Conservation (phyloP, 2,888 invertebrate genomes). For the Caenorhabditis virilis region DNA sequence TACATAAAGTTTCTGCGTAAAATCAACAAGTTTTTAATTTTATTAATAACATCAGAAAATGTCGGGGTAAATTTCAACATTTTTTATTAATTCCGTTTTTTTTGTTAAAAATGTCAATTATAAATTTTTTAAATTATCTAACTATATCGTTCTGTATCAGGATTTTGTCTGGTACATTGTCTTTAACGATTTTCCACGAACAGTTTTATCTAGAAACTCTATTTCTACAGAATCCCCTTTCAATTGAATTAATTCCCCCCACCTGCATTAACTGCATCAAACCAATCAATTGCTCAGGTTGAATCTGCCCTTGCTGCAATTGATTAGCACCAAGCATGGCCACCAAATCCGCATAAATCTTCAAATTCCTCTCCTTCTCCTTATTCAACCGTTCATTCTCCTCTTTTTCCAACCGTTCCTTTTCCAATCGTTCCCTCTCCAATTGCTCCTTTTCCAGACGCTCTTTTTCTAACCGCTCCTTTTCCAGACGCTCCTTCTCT, state of each 20-base stretch:
- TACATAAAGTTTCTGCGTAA: not conserved
- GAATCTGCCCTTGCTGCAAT: not conserved
- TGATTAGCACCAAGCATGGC: not conserved
- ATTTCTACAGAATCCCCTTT: no score
- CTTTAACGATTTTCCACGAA: no score
- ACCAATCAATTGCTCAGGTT: not conserved
- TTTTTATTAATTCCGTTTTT: not conserved
- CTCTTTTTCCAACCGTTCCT: slow-evolving; percentile 5
- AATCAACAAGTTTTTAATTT: not conserved
- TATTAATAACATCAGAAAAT: not conserved
- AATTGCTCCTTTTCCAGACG: slow-evolving; percentile 3
- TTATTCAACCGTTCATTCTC: not conserved
- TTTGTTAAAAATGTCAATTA: no score
- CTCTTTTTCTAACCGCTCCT: slow-evolving; percentile 5
- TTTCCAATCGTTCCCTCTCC: not conserved
- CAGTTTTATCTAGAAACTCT: no score
- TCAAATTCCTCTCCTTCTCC: not conserved
- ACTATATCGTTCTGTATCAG: no score
- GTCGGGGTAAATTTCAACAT: not conserved
- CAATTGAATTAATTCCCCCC: no score
- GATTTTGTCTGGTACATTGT: no score
- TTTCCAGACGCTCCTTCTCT: no score
- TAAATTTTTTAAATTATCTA: no score
- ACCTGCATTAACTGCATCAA: no score
- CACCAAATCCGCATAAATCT: not conserved